A percentile compares a stretch with the other conserved stretches of the same genome.
phyloP scores from a whole-genome alignment of 64 coral and sea anemone species.

The Montipora cactus region DNA sequence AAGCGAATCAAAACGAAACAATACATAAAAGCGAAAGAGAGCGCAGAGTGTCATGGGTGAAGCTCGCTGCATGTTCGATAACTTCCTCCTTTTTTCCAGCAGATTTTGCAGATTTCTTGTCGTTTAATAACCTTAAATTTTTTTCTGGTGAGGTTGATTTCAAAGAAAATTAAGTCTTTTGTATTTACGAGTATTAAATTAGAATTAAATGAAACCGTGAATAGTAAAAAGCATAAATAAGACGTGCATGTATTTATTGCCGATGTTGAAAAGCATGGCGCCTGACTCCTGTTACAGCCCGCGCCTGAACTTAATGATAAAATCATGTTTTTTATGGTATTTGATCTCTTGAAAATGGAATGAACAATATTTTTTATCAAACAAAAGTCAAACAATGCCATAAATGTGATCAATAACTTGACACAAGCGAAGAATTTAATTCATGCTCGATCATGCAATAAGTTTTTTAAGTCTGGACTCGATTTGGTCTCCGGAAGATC shows the following conservation, averaged over 20 bases:
- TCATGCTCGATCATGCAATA: slow-evolving; percentile 27
- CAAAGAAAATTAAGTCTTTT: slow-evolving; percentile 27
- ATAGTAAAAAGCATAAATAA: slow-evolving; percentile 10
- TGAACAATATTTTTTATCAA: slow-evolving; percentile 53
- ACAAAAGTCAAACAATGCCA: slow-evolving; percentile 50
- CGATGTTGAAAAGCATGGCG: not conserved
- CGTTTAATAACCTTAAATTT: not conserved
- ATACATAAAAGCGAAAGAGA: not conserved
- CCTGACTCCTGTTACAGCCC: not conserved
- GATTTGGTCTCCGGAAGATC: not conserved
- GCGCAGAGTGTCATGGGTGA: too few relatives aligned
- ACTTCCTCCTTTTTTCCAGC: not conserved
- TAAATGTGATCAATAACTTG: slow-evolving; percentile 44
- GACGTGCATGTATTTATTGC: not conserved
- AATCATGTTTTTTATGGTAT: slow-evolving; percentile 8
- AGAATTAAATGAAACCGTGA: slow-evolving; percentile 41
- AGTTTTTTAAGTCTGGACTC: slow-evolving; percentile 8
- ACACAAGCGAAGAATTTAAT: slow-evolving; percentile 53
- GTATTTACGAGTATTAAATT: slow-evolving; percentile 34
- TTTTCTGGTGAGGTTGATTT: slow-evolving; percentile 16
- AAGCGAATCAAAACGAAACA: not conserved
- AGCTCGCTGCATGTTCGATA: not conserved
- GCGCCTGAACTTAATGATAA: not conserved
- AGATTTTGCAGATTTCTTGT: not conserved
- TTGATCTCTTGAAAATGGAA: slow-evolving; percentile 1